Conservation (phyloP, 2,888 invertebrate species). For the Brenthis hecate region DNA sequence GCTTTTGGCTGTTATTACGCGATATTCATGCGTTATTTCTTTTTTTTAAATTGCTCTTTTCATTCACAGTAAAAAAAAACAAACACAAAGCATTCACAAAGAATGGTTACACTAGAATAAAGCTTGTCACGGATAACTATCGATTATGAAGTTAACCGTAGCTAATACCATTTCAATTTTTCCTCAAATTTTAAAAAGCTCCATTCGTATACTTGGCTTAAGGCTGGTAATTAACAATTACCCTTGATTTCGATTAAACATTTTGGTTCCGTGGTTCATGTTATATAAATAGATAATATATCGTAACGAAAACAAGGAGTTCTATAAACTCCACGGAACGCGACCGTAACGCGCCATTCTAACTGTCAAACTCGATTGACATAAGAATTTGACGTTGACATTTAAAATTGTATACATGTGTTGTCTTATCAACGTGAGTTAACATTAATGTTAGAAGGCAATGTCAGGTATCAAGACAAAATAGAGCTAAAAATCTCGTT, state of each 20-base stretch:
- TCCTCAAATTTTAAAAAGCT: constrained; percentile 62
- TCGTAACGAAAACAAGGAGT: constrained; percentile 35
- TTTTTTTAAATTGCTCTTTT: background rate
- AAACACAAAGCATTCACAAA: constrained; percentile 53
- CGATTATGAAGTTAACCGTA: constrained; percentile 61
- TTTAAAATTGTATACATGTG: constrained; percentile 36
- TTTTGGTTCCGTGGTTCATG: constrained; percentile 49
- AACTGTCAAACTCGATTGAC: constrained; percentile 36
- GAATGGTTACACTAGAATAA: constrained; percentile 73
- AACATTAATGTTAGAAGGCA: constrained; percentile 70
- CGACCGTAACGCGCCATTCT: constrained; percentile 35
- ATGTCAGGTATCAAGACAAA: constrained; percentile 74
- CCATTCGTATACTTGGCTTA: constrained; percentile 87
- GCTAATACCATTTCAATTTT: constrained; percentile 63
- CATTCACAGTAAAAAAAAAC: constrained; percentile 36
- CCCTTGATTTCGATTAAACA: constrained; percentile 56
- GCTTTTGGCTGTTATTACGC: constrained; percentile 35
- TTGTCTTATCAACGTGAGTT: constrained; percentile 41
- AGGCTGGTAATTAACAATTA: constrained; percentile 83
- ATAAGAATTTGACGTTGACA: constrained; percentile 11
- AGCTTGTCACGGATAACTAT: constrained; percentile 74
- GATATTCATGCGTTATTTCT: background rate
- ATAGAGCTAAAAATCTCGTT: constrained; percentile 77
- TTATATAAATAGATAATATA: constrained; percentile 40
- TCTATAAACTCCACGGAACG: constrained; percentile 33